A percentile compares a stretch with the other conserved stretches of the same genome.
phyloP scores from a whole-genome alignment of 2,113 vertebrate genomes.

The Castor canadensis region DNA sequence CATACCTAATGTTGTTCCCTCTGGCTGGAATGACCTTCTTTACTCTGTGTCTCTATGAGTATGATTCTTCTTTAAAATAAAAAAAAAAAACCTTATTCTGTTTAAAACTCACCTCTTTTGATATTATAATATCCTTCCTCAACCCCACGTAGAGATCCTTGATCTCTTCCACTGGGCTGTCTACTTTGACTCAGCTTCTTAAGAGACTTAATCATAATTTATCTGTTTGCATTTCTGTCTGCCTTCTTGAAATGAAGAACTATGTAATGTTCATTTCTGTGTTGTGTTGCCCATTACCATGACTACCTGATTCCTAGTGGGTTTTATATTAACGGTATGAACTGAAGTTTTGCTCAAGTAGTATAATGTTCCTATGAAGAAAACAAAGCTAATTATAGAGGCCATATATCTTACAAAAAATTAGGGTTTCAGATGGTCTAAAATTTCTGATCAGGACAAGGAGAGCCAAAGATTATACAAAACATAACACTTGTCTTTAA shows the following conservation, averaged over 20 bases:
- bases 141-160: background rate
- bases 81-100: background rate
- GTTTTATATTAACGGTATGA: background rate
- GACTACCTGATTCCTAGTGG: background rate
- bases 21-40: background rate
- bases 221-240: background rate
- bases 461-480: background rate
- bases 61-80: background rate
- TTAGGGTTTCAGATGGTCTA: slow-evolving; percentile 13
- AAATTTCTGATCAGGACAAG: background rate
- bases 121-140: background rate
- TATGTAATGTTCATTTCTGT: background rate
- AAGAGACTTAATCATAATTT: background rate
- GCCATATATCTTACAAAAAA: background rate
- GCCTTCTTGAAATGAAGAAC: background rate
- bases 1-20: background rate
- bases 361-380: background rate
- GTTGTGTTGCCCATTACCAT: background rate
- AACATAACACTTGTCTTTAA: background rate
- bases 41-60: background rate
- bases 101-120: background rate
- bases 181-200: background rate
- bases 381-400: slow-evolving; percentile 7
- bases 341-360: background rate
- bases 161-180: background rate